A percentile compares a stretch with the other conserved stretches of the same genome.
Evolutionary conservation across 2,113 vertebrate genomes (phyloP).

Genomic region (Ibidorhyncha struthersii): DNA sequence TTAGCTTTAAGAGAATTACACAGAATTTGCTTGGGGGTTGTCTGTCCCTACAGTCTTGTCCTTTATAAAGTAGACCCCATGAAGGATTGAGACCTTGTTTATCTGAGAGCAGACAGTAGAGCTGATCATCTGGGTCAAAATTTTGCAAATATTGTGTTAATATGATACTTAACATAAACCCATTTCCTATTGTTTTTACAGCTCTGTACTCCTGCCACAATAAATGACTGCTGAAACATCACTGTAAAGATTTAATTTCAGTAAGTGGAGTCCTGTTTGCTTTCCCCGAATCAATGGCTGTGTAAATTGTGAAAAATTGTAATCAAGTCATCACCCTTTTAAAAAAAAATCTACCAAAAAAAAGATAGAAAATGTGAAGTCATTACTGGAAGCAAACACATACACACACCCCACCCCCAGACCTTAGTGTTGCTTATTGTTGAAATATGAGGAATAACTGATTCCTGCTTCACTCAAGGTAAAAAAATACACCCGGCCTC

Average conservation of each 20-base stretch:
- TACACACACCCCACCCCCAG: accelerated
- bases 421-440: not conserved
- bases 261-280: not conserved
- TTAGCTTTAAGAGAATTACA: not conserved
- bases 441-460: not conserved
- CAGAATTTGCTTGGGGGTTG: not conserved
- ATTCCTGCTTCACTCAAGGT: not conserved
- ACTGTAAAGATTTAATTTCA: not conserved
- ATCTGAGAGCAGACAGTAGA: not conserved
- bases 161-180: not conserved
- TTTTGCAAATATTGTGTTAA: not conserved
- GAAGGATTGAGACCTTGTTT: not conserved
- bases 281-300: not conserved
- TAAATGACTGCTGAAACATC: not conserved
- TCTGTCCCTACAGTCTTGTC: not conserved
- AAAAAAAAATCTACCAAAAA: not conserved
- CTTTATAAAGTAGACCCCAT: not conserved
- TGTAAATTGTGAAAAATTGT: not conserved
- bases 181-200: not conserved
- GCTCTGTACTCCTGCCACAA: not conserved
- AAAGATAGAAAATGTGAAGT: not conserved
- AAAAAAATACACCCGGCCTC: not conserved
- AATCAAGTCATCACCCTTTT: not conserved
- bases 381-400: not conserved
- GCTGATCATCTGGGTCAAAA: not conserved